phyloP scores from a whole-genome alignment of 2,113 vertebrate species.

The Machaerirhynchus nigripectus region DNA sequence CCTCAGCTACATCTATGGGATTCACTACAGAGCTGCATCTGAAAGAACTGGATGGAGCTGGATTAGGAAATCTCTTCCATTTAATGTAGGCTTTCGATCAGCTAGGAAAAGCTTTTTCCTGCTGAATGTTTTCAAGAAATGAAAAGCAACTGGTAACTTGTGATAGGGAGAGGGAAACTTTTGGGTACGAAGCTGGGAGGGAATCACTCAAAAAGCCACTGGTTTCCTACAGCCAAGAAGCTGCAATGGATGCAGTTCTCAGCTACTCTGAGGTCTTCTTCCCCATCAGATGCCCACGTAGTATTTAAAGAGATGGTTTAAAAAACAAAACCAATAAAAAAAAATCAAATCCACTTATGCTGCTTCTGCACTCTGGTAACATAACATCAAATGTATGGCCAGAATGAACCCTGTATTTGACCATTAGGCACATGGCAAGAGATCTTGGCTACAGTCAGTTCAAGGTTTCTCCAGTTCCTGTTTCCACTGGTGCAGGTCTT shows the following conservation, averaged over 20 bases:
- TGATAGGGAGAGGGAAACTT: neutral
- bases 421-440: neutral
- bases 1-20: neutral
- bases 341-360: neutral
- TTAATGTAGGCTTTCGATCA: neutral
- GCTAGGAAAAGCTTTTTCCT: neutral
- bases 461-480: neutral
- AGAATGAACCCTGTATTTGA: neutral
- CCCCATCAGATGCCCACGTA: neutral
- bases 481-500: constrained; percentile 1
- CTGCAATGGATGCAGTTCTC: neutral
- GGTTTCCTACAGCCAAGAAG: neutral
- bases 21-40: neutral
- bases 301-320: neutral
- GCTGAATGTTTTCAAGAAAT: neutral
- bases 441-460: neutral
- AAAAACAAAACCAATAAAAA: neutral
- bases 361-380: neutral
- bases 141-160: neutral
- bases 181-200: neutral
- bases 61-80: neutral
- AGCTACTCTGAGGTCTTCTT: neutral
- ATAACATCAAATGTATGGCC: neutral
- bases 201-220: neutral
- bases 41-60: neutral